Conservation (phyloP, 2,888 invertebrate genomes). For the Hydropsyche betteni region DNA sequence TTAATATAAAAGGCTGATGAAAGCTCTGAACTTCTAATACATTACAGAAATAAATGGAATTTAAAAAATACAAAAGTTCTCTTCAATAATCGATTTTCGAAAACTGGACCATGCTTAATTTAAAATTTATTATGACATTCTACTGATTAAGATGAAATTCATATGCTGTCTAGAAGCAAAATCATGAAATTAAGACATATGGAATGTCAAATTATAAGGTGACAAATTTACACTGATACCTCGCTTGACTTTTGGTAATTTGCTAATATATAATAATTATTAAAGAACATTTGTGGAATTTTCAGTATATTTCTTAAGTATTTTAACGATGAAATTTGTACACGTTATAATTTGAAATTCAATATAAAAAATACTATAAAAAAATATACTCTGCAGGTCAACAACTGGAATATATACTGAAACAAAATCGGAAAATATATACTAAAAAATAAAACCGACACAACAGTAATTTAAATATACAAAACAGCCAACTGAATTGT, state of each 20-base stretch:
- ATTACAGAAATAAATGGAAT: conserved; percentile 6
- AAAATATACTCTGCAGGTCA: conserved; percentile 11
- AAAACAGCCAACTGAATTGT: neutral
- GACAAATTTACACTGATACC: too few relatives aligned
- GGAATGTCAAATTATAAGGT: too few relatives aligned
- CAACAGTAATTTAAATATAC: neutral
- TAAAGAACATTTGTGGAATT: too few relatives aligned
- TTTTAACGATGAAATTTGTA: too few relatives aligned
- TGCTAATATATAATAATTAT: too few relatives aligned
- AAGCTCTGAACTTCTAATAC: conserved; percentile 21
- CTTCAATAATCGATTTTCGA: neutral
- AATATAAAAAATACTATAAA: conserved; percentile 5
- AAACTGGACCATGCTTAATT: neutral
- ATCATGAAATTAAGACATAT: too few relatives aligned
- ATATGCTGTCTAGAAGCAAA: neutral
- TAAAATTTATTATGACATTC: neutral
- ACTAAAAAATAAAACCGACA: conserved; percentile 7
- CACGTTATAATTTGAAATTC: neutral
- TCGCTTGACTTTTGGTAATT: too few relatives aligned
- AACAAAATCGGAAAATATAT: conserved; percentile 4
- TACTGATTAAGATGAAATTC: conserved; percentile 27
- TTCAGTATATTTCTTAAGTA: too few relatives aligned
- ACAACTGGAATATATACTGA: conserved; percentile 16
- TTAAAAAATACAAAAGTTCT: neutral
- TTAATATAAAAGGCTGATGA: conserved; percentile 16